Evolutionary conservation across 2,888 invertebrate genomes (phyloP).

Genomic region (Drosophila mercatorum): DNA sequence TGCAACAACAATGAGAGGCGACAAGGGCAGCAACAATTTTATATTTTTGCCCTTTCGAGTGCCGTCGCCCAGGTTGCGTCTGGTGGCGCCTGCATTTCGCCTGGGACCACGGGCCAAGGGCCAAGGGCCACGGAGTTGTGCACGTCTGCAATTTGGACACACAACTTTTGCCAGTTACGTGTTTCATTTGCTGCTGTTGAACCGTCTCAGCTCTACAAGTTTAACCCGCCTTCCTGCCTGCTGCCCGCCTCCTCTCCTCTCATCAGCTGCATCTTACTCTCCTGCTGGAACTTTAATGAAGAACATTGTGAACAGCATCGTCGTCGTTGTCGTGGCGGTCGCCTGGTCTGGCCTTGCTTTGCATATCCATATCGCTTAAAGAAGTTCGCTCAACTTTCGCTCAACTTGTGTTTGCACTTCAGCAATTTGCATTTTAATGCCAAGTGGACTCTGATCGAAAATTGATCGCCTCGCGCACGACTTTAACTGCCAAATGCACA

Average conservation of each 20-base stretch:
- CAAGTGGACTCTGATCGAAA: conserved; percentile 47
- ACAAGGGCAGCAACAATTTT: conserved; percentile 66
- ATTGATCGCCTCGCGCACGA: conserved; percentile 38
- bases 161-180: conserved; percentile 65
- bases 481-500: conserved; percentile 4
- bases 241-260: not conserved
- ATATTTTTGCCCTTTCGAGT: conserved; percentile 42
- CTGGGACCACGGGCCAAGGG: conserved; percentile 14
- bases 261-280: not conserved
- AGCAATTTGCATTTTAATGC: conserved; percentile 62
- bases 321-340: not conserved
- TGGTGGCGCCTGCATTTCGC: conserved; percentile 21
- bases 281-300: conserved; percentile 37
- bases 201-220: conserved; percentile 2
- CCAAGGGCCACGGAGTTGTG: conserved; percentile 49
- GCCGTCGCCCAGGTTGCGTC: conserved; percentile 46
- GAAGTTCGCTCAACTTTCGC: conserved; percentile 43
- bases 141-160: conserved; percentile 73
- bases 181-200: conserved; percentile 55
- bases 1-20: conserved; percentile 62
- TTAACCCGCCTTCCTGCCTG: not conserved
- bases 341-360: conserved; percentile 10
- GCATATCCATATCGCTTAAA: conserved; percentile 45
- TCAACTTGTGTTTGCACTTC: conserved; percentile 45
- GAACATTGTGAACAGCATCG: conserved; percentile 7